Percentiles rank a stretch among this genome's conserved stretches.
These are phyloP conservation scores for Acanthis flammea DNA, from an alignment of 2,797 vertebrate species.

Conservation along the genomic window DNA sequence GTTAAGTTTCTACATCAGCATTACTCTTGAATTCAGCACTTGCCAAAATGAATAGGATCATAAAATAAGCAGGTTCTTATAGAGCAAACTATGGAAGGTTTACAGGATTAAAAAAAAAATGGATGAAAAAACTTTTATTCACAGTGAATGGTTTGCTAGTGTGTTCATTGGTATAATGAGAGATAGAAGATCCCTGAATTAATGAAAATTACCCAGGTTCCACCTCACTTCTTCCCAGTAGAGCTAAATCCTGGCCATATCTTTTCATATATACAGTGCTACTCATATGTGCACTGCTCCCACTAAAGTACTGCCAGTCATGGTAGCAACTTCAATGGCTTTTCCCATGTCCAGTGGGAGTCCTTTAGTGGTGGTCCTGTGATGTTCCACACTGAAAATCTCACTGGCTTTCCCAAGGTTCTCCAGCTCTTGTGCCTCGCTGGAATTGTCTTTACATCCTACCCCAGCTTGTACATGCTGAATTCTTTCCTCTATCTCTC, in stretches of 20 bases:
- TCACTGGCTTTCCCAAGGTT: background rate
- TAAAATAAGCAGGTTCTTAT: background rate
- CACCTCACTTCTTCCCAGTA: background rate
- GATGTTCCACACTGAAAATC: background rate
- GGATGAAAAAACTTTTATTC: background rate
- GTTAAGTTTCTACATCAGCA: background rate
- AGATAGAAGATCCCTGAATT: background rate
- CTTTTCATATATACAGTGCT: background rate
- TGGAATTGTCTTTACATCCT: background rate
- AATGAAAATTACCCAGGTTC: background rate
- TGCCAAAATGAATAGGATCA: background rate
- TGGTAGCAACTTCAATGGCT: background rate
- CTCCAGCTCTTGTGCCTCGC: background rate
- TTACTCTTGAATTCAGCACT: slow-evolving; percentile 4
- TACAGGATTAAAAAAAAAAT: background rate
- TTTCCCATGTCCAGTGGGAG: background rate
- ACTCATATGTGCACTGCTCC: background rate
- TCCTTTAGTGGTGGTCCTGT: background rate
- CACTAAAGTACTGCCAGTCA: background rate
- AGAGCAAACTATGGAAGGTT: background rate
- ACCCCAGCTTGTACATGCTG: background rate
- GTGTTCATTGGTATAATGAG: background rate
- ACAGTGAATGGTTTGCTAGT: background rate
- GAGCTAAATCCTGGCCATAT: background rate
- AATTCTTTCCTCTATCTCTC: background rate